These are phyloP conservation scores for Cyprinodon diabolis DNA, from an alignment of 2,797 vertebrate genomes.

Conservation along the genomic window DNA sequence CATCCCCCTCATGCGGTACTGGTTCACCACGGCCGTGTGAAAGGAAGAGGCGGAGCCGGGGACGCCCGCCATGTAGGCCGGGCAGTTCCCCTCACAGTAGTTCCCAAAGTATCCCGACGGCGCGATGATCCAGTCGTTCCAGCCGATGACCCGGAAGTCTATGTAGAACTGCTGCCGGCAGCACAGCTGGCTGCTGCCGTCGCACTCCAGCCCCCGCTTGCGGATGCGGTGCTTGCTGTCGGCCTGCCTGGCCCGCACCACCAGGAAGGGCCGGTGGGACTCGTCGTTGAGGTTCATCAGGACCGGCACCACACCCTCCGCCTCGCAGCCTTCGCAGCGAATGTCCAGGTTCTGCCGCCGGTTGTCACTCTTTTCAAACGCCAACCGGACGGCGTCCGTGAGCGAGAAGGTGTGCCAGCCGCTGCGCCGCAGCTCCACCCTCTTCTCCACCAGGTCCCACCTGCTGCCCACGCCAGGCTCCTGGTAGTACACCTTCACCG, in stretches of 20 bases:
- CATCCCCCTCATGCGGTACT: conserved; percentile 97
- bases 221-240: conserved; percentile 92
- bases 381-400: conserved; percentile 89
- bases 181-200: conserved; percentile 90
- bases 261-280: conserved; percentile 93
- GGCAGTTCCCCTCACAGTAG: conserved; percentile 98
- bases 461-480: conserved; percentile 85
- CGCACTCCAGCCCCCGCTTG: conserved; percentile 95
- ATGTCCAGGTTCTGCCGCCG: conserved; percentile 93
- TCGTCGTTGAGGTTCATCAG: conserved; percentile 88
- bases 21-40: conserved; percentile 97
- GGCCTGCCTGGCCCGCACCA: conserved; percentile 87
- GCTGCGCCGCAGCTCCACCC: conserved; percentile 92
- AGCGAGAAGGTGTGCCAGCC: conserved; percentile 96
- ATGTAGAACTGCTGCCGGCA: conserved; percentile 99
- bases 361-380: conserved; percentile 86
- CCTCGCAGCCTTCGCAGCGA: conserved; percentile 92
- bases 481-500: conserved; percentile 93
- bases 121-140: conserved; percentile 99
- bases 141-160: conserved; percentile 97
- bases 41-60: conserved; percentile 95
- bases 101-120: conserved; percentile 96
- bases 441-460: conserved; percentile 94
- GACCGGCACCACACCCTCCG: conserved; percentile 83
- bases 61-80: conserved; percentile 95